phyloP scores from a whole-genome alignment of 2,113 vertebrate genomes.

The human region DNA sequence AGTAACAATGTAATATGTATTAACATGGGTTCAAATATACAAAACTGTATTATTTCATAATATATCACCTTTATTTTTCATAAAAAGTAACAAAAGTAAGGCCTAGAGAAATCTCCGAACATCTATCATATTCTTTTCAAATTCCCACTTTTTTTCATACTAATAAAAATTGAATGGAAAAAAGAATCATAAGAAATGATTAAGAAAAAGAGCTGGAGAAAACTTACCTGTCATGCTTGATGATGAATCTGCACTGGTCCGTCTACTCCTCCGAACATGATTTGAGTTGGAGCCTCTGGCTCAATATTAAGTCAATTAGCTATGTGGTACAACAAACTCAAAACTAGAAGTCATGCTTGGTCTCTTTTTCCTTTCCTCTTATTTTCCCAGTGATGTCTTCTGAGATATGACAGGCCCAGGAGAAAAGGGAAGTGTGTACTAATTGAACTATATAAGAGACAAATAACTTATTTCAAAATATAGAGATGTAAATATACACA shows the following conservation, averaged over 20 bases:
- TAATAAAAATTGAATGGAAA: not conserved
- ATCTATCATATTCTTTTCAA: not conserved
- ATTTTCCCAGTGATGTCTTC: not conserved
- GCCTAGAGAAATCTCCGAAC: not conserved
- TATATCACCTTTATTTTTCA: not conserved
- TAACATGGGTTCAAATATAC: not conserved
- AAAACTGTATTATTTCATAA: not conserved
- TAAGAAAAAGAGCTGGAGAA: not conserved
- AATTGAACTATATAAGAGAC: not conserved
- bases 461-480: not conserved
- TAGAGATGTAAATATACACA: not conserved
- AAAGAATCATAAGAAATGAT: not conserved
- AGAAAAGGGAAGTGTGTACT: not conserved
- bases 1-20: not conserved
- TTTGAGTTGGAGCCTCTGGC: not conserved
- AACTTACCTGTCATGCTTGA: too few relatives aligned
- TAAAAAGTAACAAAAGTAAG: not conserved
- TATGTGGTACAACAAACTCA: not conserved
- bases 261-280: not conserved
- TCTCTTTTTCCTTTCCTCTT: not conserved
- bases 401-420: not conserved
- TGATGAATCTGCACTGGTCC: not conserved
- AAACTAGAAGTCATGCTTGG: not conserved
- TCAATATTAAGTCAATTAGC: not conserved
- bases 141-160: not conserved